Percentiles rank a stretch among this genome's conserved stretches.
phyloP scores from a whole-genome alignment of 2,113 vertebrate genomes.

The Dendropsophus ebraccatus region DNA sequence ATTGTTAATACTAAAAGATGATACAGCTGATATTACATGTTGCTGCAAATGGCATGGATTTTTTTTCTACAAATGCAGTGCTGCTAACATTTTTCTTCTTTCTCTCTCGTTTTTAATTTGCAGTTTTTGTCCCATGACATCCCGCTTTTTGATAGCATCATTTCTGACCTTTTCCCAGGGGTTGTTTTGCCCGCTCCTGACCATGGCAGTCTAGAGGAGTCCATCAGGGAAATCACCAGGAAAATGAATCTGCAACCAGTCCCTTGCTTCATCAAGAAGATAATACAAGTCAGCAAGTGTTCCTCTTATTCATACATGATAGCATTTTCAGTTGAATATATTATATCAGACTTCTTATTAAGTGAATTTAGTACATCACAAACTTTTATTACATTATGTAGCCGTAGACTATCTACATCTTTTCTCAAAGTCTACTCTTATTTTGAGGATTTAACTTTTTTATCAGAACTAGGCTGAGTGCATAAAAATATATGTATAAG shows the following conservation, averaged over 20 bases:
- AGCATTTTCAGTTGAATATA: slow-evolving; percentile 21
- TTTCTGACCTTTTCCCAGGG: slow-evolving; percentile 71
- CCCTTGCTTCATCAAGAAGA: slow-evolving; percentile 67
- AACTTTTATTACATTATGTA: slow-evolving; percentile 55
- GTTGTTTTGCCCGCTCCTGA: slow-evolving; percentile 65
- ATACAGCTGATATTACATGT: too few species aligned
- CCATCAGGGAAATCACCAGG: slow-evolving; percentile 73
- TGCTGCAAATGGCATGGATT: background rate
- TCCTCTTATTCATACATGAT: slow-evolving; percentile 59
- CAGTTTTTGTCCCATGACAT: slow-evolving; percentile 64
- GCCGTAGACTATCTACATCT: too few species aligned
- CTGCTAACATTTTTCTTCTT: slow-evolving; percentile 50
- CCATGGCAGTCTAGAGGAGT: slow-evolving; percentile 62
- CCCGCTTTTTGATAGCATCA: slow-evolving; percentile 69
- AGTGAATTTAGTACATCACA: slow-evolving; percentile 11
- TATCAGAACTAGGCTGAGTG: too few species aligned
- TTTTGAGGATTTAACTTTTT: too few species aligned
- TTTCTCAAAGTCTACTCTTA: too few species aligned
- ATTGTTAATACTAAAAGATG: too few species aligned
- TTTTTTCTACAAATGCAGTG: background rate
- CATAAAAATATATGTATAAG: too few species aligned
- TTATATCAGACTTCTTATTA: slow-evolving; percentile 46
- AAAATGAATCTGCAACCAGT: slow-evolving; percentile 71
- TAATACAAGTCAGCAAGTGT: slow-evolving; percentile 69
- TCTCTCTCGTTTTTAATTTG: slow-evolving; percentile 64